Base-by-base conservation (phyloP, 2,797 vertebrate species). In the Octomys mimax region DNA sequence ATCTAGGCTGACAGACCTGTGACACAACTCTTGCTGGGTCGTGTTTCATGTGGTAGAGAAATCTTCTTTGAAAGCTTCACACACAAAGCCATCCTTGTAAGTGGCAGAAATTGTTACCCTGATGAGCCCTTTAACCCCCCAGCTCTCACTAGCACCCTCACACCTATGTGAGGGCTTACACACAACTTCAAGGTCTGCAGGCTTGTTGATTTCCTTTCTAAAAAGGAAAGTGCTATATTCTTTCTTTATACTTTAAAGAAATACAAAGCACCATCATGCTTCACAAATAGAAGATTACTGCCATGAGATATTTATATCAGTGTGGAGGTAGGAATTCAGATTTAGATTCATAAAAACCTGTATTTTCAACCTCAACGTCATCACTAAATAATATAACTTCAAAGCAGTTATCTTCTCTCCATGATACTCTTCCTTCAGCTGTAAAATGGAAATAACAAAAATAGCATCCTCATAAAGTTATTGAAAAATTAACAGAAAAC, bases 361-460 rank as follows among this genome's bases (percentile, higher is more conserved):
- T 33, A 89, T 21, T 33, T 88, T 92, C 33, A 93, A 87, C 26
- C 14, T 80, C 62, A 61, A 75, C 21, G 82, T 81, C 21, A 82
- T 71, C 78, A 33, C 66, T 33, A 92, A 78, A 52, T 33, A 77
- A 73, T 9, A 2, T 31, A n/a, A 89, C 61, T 18, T 81, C 6
- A 33, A 86, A 78, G 13, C 52, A 92, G n/a, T 71, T 66, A 46
- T 24, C 1, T 26, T 78, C 83, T 92, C 64, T 89, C 33, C 77
- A 18, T 36, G 46, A 92, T 87, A 6, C 39, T 70, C 46, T 57
- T 94, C 49, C 49, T 79, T 83, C 64, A 59, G 73, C 64, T 87
- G 8, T 77, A 79, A 87, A 86, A 66, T 16, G 16, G 42, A 95
- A 86, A 89, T 91, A 87, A 78, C 46, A 94, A 87, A 89, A 92